Conservation (phyloP, 1,140 invertebrate genomes). For the Caenorhabditis tropicalis region DNA sequence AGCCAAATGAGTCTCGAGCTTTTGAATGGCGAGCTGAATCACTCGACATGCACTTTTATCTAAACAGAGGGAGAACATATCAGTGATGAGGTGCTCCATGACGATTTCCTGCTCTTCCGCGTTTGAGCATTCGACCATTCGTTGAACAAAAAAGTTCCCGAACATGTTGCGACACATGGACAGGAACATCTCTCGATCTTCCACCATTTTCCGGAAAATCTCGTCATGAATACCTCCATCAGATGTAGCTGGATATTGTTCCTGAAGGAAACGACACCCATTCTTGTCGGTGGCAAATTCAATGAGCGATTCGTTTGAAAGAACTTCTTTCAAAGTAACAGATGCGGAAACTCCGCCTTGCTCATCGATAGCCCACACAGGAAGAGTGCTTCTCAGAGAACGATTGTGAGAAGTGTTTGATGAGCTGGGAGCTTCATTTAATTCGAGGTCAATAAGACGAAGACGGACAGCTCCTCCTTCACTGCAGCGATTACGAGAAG, state of each 20-base stretch:
- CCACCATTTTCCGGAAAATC: neutral
- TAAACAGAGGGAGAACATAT: constrained; percentile 51
- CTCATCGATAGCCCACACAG: neutral
- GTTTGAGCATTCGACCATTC: constrained; percentile 28
- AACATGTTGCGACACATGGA: constrained; percentile 55
- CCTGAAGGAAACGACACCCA: constrained; percentile 54
- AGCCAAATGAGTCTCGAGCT: neutral
- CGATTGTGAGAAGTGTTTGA: neutral
- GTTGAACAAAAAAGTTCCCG: constrained; percentile 59
- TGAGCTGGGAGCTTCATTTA: neutral
- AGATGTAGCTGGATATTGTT: constrained; percentile 26
- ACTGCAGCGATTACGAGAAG: neutral
- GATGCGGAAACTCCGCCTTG: neutral
- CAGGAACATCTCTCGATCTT: constrained; percentile 28
- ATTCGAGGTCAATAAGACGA: neutral
- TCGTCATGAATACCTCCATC: neutral
- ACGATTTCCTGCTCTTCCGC: constrained; percentile 10
- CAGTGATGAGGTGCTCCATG: neutral
- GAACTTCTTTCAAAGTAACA: constrained; percentile 36
- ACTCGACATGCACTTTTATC: constrained; percentile 59
- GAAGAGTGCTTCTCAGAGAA: neutral
- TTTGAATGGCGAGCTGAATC: constrained; percentile 57
- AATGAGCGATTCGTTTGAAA: neutral
- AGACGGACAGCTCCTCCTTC: neutral
- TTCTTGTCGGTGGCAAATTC: constrained; percentile 52